These are phyloP conservation scores for Ceraclea dissimilis DNA, from an alignment of 2,888 invertebrate species.

Conservation along the genomic window DNA sequence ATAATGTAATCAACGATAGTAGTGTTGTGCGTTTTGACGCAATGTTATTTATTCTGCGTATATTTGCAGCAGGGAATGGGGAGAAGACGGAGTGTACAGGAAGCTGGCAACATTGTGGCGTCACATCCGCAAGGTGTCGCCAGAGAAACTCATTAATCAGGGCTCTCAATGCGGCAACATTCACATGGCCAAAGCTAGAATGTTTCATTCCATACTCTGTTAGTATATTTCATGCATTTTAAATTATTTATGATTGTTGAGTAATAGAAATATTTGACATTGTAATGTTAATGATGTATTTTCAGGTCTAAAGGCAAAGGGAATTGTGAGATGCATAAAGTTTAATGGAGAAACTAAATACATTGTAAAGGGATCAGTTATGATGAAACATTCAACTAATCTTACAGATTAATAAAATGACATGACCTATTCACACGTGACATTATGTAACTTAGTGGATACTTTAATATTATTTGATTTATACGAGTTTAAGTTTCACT, in stretches of 20 bases:
- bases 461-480: too few species aligned
- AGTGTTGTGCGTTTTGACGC: too few species aligned
- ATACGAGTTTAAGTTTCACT: too few species aligned
- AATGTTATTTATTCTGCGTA: too few species aligned
- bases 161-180: neutral
- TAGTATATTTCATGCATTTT: neutral
- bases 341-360: neutral
- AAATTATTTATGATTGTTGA: too few species aligned
- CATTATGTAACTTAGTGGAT: too few species aligned
- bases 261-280: too few species aligned
- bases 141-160: neutral
- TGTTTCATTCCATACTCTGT: neutral
- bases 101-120: neutral
- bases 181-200: neutral
- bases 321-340: neutral
- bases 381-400: neutral
- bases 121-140: neutral
- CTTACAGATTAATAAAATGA: too few species aligned
- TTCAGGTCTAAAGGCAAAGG: neutral
- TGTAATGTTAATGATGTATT: too few species aligned
- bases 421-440: too few species aligned
- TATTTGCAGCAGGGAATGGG: neutral
- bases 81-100: neutral
- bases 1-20: too few species aligned
- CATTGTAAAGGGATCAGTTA: neutral